Evolutionary conservation across 2,113 vertebrate species (phyloP).

Genomic region (Melierax canorus): DNA sequence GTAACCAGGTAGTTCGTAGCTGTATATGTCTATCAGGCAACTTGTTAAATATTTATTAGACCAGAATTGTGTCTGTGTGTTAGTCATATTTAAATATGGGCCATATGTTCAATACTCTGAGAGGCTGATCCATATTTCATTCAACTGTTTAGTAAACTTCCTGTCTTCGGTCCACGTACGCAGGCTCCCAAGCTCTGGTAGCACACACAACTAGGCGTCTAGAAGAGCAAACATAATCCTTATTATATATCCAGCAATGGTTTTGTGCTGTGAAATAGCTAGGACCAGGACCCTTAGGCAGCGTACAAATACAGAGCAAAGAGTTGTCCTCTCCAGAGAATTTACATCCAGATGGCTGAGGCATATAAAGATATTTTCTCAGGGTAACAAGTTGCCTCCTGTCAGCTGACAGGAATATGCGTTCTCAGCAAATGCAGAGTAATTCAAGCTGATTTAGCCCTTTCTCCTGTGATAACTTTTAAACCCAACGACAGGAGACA

Average conservation of each 20-base stretch:
- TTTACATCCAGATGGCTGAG: constrained; percentile 43
- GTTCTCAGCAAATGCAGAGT: constrained; percentile 33
- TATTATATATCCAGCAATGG: not conserved
- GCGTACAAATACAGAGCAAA: not conserved
- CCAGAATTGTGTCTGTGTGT: not conserved
- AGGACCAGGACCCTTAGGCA: not conserved
- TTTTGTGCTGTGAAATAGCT: not conserved
- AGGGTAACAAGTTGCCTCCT: constrained; percentile 32
- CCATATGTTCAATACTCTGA: not conserved
- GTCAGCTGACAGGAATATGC: constrained; percentile 20
- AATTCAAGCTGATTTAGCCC: constrained; percentile 33
- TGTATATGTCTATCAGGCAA: not conserved
- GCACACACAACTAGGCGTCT: not conserved
- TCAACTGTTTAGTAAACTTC: constrained; percentile 15
- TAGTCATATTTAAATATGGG: constrained; percentile 9
- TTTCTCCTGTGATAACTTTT: constrained; percentile 42
- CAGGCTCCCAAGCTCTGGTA: not conserved
- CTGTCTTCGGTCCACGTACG: not conserved
- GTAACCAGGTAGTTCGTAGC: not conserved
- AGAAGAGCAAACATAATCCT: not conserved
- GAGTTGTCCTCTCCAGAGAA: constrained; percentile 2
- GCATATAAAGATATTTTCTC: constrained; percentile 38
- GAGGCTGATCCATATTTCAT: constrained; percentile 19
- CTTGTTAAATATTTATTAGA: constrained; percentile 8
- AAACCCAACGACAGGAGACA: not conserved